Evolutionary conservation across 2,113 vertebrate genomes (phyloP).

Genomic region (Phaethon lepturus): DNA sequence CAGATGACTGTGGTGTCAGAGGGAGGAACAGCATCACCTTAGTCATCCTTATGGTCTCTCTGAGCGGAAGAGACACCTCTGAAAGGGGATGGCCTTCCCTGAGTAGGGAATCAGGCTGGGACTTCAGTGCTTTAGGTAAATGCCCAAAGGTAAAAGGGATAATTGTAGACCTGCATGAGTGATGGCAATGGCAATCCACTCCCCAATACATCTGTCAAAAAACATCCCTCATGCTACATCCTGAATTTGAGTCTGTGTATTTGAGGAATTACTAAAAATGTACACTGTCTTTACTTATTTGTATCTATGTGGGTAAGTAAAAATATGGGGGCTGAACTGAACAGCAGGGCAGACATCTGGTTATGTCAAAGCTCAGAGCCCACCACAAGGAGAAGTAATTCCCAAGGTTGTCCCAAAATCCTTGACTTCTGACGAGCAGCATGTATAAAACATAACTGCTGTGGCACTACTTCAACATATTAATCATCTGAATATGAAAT

Average conservation of each 20-base stretch:
- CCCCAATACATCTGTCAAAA: not conserved
- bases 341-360: not conserved
- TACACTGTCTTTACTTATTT: not conserved
- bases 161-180: not conserved
- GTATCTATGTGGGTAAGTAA: not conserved
- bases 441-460: constrained; percentile 5
- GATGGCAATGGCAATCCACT: not conserved
- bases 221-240: not conserved
- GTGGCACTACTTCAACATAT: constrained; percentile 59
- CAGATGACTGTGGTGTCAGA: not conserved
- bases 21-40: not conserved
- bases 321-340: not conserved
- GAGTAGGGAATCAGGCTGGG: not conserved
- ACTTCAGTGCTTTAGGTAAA: not conserved
- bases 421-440: constrained; percentile 28
- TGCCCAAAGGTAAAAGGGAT: not conserved
- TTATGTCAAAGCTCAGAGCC: constrained; percentile 16
- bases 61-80: not conserved
- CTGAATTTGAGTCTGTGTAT: not conserved
- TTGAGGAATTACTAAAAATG: not conserved
- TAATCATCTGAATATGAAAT: constrained; percentile 55
- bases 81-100: not conserved
- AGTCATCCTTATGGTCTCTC: not conserved
- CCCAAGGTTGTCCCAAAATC: constrained; percentile 37
- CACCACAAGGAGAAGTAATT: constrained; percentile 17